Evolutionary conservation across 2,888 invertebrate genomes (phyloP).

Genomic region (Morpho achilles): DNA sequence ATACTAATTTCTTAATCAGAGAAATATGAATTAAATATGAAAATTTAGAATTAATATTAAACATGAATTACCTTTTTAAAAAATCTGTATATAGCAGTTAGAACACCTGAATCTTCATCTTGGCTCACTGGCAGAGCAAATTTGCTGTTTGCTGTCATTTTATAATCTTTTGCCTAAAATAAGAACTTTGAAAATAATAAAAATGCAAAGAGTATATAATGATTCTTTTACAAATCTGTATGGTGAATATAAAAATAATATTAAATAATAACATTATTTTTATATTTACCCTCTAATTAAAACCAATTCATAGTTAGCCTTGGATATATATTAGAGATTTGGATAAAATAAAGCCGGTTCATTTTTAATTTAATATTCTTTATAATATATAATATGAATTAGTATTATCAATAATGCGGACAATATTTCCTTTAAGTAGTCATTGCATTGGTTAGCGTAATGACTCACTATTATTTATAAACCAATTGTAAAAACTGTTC

Average conservation of each 20-base stretch:
- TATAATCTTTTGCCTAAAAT: conserved; percentile 53
- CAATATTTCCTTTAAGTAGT: too few species aligned
- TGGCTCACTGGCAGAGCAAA: conserved; percentile 61
- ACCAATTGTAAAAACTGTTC: conserved; percentile 18
- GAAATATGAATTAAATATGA: too few species aligned
- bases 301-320: not conserved
- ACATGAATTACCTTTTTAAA: conserved; percentile 75
- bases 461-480: conserved; percentile 60
- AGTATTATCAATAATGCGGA: not conserved
- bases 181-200: not conserved
- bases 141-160: conserved; percentile 66
- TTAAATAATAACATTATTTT: not conserved
- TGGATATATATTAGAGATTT: not conserved
- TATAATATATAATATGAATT: not conserved
- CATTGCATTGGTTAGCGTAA: conserved; percentile 5
- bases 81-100: conserved; percentile 80
- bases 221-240: not conserved
- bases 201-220: not conserved
- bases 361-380: not conserved
- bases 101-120: conserved; percentile 72
- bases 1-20: not conserved
- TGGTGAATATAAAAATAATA: not conserved
- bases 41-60: not conserved
- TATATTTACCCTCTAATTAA: not conserved
- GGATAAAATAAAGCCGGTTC: not conserved